Percentiles rank a stretch among this genome's conserved stretches.
Conservation (phyloP, 2,113 vertebrate species). For the Tetraodon nigroviridis region DNA sequence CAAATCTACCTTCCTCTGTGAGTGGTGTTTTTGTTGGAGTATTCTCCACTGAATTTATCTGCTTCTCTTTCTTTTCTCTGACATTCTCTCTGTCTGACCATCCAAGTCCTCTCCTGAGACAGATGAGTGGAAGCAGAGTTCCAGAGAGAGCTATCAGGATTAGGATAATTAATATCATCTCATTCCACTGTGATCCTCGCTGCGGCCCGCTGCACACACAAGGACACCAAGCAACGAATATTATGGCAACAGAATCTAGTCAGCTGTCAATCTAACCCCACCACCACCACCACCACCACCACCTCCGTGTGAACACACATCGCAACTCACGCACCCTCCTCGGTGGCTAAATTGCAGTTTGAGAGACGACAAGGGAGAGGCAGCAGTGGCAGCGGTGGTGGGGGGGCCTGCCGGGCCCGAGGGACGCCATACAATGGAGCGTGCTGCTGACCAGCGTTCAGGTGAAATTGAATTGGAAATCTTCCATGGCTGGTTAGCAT, state of each 20-base stretch:
- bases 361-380: constrained; percentile 80
- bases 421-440: constrained; percentile 88
- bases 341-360: constrained; percentile 87
- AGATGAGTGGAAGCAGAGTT: constrained; percentile 59
- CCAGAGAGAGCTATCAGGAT: constrained; percentile 75
- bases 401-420: constrained; percentile 74
- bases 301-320: neutral
- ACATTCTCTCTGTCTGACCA: constrained; percentile 71
- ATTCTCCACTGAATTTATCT: constrained; percentile 62
- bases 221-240: constrained; percentile 71
- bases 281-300: constrained; percentile 34
- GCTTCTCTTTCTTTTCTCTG: constrained; percentile 63
- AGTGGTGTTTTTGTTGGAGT: constrained; percentile 49
- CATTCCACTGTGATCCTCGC: constrained; percentile 70
- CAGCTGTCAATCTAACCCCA: constrained; percentile 81
- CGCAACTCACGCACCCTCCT: constrained; percentile 34
- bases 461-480: constrained; percentile 99
- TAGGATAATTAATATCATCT: constrained; percentile 78
- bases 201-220: constrained; percentile 67
- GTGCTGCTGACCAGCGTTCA: constrained; percentile 93
- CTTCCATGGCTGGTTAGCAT: constrained; percentile 94
- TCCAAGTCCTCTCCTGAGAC: constrained; percentile 70
- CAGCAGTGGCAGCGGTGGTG: constrained; percentile 38
- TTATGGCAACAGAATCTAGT: constrained; percentile 79
- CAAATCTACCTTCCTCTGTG: constrained; percentile 42